Conservation (phyloP, 2,797 vertebrate genomes). For the Chaetodon trifasciatus region DNA sequence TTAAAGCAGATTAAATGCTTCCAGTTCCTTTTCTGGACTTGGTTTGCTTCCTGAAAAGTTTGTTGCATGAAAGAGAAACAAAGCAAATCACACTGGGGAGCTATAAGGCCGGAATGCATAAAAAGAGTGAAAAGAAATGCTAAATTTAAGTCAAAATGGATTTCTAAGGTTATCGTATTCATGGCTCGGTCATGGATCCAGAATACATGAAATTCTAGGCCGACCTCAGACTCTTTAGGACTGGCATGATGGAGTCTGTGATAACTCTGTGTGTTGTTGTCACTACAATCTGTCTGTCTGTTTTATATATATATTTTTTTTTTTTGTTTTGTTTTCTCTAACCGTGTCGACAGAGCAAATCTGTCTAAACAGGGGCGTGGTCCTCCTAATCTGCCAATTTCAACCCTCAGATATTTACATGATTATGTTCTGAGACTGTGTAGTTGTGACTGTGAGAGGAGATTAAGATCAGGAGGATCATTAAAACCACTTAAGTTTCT, state of each 20-base stretch:
- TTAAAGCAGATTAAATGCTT: neutral
- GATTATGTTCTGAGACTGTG: neutral
- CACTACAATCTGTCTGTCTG: no score
- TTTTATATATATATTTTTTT: neutral
- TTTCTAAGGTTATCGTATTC: neutral
- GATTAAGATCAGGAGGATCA: neutral
- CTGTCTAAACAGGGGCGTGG: constrained; percentile 7
- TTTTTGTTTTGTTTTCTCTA: neutral
- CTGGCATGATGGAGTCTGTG: neutral
- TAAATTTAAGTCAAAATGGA: neutral
- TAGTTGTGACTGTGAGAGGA: neutral
- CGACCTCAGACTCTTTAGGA: neutral
- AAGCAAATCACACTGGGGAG: neutral
- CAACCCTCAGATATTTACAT: neutral
- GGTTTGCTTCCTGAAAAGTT: neutral
- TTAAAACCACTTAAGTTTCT: neutral
- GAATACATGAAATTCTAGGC: neutral
- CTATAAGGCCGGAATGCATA: neutral
- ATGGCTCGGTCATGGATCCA: neutral
- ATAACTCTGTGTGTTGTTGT: neutral
- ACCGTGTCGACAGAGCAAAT: neutral
- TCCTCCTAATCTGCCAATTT: neutral
- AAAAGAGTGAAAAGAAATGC: neutral
- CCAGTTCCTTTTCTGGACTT: neutral
- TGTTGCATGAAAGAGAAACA: neutral